Base-by-base conservation (phyloP, 2,113 vertebrate species). In the Progne subis region DNA sequence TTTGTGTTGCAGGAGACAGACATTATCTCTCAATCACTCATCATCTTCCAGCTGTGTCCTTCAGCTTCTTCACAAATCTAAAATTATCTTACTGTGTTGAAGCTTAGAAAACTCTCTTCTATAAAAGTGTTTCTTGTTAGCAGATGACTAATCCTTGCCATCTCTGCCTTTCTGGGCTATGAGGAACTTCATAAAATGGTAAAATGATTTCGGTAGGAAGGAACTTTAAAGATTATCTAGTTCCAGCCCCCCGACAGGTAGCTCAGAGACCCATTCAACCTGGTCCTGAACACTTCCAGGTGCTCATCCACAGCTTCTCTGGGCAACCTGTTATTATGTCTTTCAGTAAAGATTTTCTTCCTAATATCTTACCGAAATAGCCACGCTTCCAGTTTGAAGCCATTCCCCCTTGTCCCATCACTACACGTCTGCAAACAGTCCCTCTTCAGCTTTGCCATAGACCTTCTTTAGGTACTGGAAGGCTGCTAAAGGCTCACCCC, bases 221-320 rank as follows among this genome's bases (percentile, higher is more conserved):
- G 25, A n/a, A 21, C 16, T 24, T 34, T 53, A 31, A 55, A 47
- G 25, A 8, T 41, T 13, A 18, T 18, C 13, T 46, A 29, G 19
- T 60, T 60, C 24, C n/a, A 60, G 29, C 3, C 8, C 5, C 4
- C 10, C 0, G 1, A 31, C 15, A n/a, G 19, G 11, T n/a, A 60
- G 7, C 32, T 67, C 52, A 89, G 39, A 72, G 53, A 46, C 29
- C 39, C 19, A 21, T 31, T 53, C 29, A 41, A 3, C 13, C 16
- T 60, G 32, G 44, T 68, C 28, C 21, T 41, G n/a, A 46, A 12
- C n/a, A 46, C 46, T 29, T 59, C 12, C 8, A 68, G 7, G 6
- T 39, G 29, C 29, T 24, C 24, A 75, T 29, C 16, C 69, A 68
- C 46, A 39, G 2, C 4, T 39, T 53, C 28, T 75, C 53, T 59